These are phyloP conservation scores for Leucoma salicis DNA, from an alignment of 2,888 invertebrate species.

Conservation along the genomic window DNA sequence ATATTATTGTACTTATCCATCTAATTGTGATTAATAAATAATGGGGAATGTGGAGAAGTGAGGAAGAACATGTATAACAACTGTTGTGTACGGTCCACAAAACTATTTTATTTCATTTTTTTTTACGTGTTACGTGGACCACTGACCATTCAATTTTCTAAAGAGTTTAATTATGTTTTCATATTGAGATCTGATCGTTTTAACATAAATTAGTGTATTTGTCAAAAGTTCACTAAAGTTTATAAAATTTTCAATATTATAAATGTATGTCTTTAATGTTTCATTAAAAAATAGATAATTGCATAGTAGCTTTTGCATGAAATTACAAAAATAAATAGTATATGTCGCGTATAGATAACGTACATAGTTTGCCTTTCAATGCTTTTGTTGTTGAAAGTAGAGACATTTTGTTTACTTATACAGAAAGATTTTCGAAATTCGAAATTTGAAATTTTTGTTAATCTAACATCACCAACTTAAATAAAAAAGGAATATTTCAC, in stretches of 20 bases:
- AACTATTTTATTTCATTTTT: conserved; percentile 22
- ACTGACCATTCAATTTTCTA: conserved; percentile 40
- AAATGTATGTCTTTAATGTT: conserved; percentile 29
- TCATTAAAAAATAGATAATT: conserved; percentile 34
- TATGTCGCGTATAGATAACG: conserved; percentile 37
- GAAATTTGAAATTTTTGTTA: conserved; percentile 13
- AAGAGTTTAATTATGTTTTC: conserved; percentile 57
- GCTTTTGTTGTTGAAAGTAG: conserved; percentile 48
- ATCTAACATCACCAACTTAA: background rate
- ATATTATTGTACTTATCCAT: conserved; percentile 77
- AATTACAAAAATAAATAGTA: conserved; percentile 24
- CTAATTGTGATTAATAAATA: conserved; percentile 57
- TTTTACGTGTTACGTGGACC: conserved; percentile 23
- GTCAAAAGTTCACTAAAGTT: conserved; percentile 16
- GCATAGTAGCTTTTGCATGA: conserved; percentile 51
- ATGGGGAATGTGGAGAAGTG: conserved; percentile 64
- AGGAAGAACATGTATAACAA: conserved; percentile 44
- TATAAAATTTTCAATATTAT: background rate
- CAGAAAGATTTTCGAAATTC: conserved; percentile 9
- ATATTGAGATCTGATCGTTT: conserved; percentile 35
- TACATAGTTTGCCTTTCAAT: conserved; percentile 58
- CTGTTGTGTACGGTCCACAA: conserved; percentile 51
- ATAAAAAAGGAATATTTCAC: background rate
- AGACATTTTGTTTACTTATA: conserved; percentile 16
- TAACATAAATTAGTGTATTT: conserved; percentile 22